Conservation (phyloP, 2,888 invertebrate species). For the Caenorhabditis sp. region DNA sequence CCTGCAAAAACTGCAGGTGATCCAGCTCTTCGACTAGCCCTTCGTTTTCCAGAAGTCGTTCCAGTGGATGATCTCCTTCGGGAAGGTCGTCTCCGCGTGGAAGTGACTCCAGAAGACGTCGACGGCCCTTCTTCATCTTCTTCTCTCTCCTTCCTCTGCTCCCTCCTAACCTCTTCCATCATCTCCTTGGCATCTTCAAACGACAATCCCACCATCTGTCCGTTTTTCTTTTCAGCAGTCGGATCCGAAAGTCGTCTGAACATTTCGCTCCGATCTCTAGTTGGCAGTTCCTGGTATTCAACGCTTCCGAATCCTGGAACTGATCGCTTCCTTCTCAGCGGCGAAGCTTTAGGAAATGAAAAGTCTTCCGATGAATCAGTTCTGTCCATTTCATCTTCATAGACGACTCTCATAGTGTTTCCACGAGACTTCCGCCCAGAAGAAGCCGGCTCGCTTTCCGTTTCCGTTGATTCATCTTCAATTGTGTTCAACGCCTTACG, state of each 20-base stretch:
- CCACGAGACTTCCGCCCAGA: neutral
- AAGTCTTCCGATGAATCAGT: slow-evolving; percentile 11
- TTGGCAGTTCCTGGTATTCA: neutral
- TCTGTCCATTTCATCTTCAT: slow-evolving; percentile 10
- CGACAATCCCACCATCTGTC: neutral
- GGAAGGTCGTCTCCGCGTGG: slow-evolving; percentile 31
- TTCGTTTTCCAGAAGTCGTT: slow-evolving; percentile 33
- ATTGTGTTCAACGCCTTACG: slow-evolving; percentile 43
- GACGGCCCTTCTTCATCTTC: no score
- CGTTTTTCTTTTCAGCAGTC: neutral
- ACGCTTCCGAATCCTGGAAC: slow-evolving; percentile 8
- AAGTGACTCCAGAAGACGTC: slow-evolving; percentile 11
- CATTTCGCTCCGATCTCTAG: neutral
- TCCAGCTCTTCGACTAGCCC: slow-evolving; percentile 41
- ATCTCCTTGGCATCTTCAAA: slow-evolving; percentile 21
- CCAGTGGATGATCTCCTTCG: slow-evolving; percentile 54
- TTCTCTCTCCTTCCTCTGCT: slow-evolving; percentile 22
- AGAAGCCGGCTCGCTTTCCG: slow-evolving; percentile 35
- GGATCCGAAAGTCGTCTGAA: neutral
- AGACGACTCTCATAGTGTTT: neutral
- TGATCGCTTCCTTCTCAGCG: slow-evolving; percentile 26
- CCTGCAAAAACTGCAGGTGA: slow-evolving; percentile 60
- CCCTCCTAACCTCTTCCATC: slow-evolving; percentile 22
- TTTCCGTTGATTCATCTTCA: slow-evolving; percentile 47
- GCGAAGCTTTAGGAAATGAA: slow-evolving; percentile 2